A percentile compares a stretch with the other conserved stretches of the same genome.
These are phyloP conservation scores for Stomatorhinus walkeri DNA, from an alignment of 2,797 vertebrate genomes.

Conservation along the genomic window DNA sequence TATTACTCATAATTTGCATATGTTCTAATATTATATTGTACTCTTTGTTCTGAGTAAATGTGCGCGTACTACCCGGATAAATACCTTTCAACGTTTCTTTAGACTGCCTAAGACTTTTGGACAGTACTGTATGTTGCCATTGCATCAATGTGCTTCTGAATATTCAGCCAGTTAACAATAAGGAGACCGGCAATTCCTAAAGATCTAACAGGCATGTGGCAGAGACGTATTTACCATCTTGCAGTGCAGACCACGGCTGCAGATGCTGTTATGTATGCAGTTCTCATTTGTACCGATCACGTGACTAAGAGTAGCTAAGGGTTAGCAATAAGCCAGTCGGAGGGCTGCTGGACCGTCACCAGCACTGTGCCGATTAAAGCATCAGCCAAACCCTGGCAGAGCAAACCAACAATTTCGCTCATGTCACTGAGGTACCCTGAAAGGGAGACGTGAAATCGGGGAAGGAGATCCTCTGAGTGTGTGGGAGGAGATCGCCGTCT, in stretches of 20 bases:
- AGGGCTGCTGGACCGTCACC: not conserved
- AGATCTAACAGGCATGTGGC: not conserved
- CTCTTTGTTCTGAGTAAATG: not conserved
- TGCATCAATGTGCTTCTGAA: not conserved
- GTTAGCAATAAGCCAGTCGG: not conserved
- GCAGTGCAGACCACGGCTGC: not conserved
- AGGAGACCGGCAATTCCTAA: not conserved
- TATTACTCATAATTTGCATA: not conserved
- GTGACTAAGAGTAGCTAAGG: not conserved
- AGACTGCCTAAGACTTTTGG: not conserved
- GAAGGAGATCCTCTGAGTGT: slow-evolving; percentile 32
- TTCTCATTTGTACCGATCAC: not conserved
- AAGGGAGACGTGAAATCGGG: slow-evolving; percentile 37
- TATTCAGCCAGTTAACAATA: not conserved
- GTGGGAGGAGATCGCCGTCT: slow-evolving; percentile 38
- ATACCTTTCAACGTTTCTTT: not conserved
- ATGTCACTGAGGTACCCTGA: slow-evolving; percentile 30
- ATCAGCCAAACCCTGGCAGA: not conserved
- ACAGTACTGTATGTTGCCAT: not conserved
- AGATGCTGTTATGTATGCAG: not conserved
- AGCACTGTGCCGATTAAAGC: slow-evolving; percentile 30
- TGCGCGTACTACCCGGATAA: not conserved
- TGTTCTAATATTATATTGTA: not conserved
- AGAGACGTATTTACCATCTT: not conserved
- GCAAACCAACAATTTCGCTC: not conserved